A percentile compares a stretch with the other conserved stretches of the same genome.
Conservation (phyloP, 2,797 vertebrate species). For the Alcedo quadribrachys region DNA sequence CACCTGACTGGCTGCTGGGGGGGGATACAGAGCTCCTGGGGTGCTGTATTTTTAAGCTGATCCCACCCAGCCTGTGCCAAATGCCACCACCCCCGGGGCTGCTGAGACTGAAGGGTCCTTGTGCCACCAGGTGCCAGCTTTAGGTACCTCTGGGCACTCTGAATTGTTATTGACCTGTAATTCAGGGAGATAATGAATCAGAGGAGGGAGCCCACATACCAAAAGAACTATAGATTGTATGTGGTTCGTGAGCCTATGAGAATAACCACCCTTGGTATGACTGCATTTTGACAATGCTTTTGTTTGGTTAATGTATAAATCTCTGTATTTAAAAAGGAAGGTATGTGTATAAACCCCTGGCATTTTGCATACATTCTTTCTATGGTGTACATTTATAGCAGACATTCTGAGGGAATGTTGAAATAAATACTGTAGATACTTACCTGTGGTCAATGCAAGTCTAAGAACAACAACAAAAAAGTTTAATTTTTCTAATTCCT, state of each 20-base stretch:
- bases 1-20: not conserved
- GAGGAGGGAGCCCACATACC: rapidly evolving
- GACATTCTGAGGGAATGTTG: not conserved
- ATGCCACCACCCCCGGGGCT: not conserved
- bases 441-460: not conserved
- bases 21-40: rapidly evolving
- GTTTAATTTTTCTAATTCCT: constrained; percentile 2
- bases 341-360: not conserved
- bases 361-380: not conserved
- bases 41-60: not conserved
- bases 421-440: constrained; percentile 35
- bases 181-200: rapidly evolving
- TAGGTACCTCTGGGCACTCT: rapidly evolving
- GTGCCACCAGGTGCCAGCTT: not conserved
- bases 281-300: not conserved
- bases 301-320: not conserved
- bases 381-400: constrained; percentile 9
- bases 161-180: not conserved
- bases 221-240: rapidly evolving
- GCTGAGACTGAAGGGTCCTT: rapidly evolving
- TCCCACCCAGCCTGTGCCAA: not conserved
- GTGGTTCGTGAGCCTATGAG: rapidly evolving
- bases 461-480: not conserved
- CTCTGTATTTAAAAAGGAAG: not conserved
- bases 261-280: rapidly evolving